A percentile compares a stretch with the other conserved stretches of the same genome.
Conservation (phyloP, 2,113 vertebrate species). For the Phrynosoma blainvillii region DNA sequence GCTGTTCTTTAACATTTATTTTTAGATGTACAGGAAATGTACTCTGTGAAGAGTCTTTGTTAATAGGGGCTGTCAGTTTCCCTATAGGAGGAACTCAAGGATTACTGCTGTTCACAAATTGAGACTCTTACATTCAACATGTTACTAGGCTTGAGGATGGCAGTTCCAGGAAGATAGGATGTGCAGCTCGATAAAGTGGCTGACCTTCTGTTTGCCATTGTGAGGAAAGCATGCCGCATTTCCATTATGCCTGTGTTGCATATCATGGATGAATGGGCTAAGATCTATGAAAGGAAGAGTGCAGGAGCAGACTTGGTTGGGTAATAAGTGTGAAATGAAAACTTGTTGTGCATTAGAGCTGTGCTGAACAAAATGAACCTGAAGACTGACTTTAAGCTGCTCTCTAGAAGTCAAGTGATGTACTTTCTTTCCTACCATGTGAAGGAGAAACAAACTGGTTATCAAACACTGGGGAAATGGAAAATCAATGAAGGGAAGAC, state of each 20-base stretch:
- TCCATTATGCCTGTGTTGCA: neutral
- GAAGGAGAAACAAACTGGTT: neutral
- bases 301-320: neutral
- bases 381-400: neutral
- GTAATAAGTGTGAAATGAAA: neutral
- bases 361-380: slow-evolving; percentile 11
- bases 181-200: neutral
- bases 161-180: neutral
- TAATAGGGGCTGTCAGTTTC: slow-evolving; percentile 23
- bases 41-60: neutral
- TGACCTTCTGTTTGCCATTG: neutral
- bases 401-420: neutral
- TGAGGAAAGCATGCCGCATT: neutral
- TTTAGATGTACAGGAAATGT: slow-evolving; percentile 24
- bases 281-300: neutral
- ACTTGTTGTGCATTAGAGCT: neutral
- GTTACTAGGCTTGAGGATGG: neutral
- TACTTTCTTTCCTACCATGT: neutral
- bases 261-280: neutral
- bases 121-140: neutral
- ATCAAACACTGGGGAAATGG: neutral
- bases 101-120: slow-evolving; percentile 6
- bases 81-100: neutral
- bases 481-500: neutral
- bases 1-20: slow-evolving; percentile 8